Conservation (phyloP, 2,113 vertebrate genomes). For the Raja brachyura region DNA sequence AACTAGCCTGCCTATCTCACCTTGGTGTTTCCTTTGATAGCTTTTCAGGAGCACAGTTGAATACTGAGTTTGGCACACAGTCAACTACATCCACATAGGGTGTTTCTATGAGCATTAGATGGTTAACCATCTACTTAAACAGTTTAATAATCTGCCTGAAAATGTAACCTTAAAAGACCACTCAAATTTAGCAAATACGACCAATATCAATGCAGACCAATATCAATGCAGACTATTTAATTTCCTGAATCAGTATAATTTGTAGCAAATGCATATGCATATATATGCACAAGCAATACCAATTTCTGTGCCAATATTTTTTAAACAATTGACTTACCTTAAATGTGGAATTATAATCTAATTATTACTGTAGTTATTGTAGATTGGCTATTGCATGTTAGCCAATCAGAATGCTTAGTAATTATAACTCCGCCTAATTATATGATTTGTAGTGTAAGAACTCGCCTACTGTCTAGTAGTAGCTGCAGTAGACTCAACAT, state of each 20-base stretch:
- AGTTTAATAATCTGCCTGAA: no score
- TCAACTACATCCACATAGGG: neutral
- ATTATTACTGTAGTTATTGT: neutral
- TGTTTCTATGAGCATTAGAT: neutral
- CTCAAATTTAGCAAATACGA: neutral
- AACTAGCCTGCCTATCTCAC: neutral
- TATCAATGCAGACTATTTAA: neutral
- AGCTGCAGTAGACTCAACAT: no score
- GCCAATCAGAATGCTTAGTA: no score
- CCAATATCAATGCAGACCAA: neutral
- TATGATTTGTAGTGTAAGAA: no score
- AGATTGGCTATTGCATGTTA: no score
- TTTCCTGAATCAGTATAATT: neutral
- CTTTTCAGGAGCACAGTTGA: neutral
- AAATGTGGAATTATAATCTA: neutral
- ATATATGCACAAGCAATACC: neutral
- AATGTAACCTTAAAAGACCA: neutral
- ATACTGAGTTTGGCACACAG: neutral
- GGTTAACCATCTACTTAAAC: neutral
- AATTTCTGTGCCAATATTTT: neutral
- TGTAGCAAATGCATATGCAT: neutral
- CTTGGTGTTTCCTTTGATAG: neutral
- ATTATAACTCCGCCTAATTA: no score
- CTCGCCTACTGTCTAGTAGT: no score
- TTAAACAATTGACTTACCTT: neutral